A percentile compares a stretch with the other conserved stretches of the same genome.
phyloP scores from a whole-genome alignment of 37 sponge, comb jelly and placozoan genomes.

The Bolinopsis microptera region DNA sequence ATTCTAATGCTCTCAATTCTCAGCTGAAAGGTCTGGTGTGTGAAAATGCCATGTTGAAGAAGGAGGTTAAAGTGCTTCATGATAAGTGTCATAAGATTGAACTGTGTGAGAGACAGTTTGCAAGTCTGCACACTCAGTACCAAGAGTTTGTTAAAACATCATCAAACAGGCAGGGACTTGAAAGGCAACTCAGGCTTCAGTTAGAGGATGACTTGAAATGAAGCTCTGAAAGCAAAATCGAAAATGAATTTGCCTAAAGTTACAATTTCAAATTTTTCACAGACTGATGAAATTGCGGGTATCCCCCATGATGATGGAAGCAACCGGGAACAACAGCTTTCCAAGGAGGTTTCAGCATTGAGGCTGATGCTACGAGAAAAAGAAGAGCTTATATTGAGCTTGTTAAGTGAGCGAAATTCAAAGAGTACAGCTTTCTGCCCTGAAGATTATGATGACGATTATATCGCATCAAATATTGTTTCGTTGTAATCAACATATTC shows the following conservation, averaged over 20 bases:
- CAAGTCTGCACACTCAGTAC: not conserved
- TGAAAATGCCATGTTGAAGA: not conserved
- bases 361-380: not conserved
- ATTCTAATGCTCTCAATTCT: not conserved
- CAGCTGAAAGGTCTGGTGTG: not conserved
- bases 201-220: conserved; percentile 14
- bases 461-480: not conserved
- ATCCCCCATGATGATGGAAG: not conserved
- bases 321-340: not conserved
- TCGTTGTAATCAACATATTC: not conserved
- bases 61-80: not conserved
- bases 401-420: not conserved
- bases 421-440: not conserved
- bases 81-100: not conserved
- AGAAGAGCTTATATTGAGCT: not conserved
- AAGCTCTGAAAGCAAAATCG: not conserved
- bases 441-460: not conserved
- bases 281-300: not conserved
- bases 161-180: not conserved
- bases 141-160: not conserved
- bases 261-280: not conserved
- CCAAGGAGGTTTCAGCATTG: not conserved
- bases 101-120: not conserved
- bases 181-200: not conserved
- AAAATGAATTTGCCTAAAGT: no score